Percentiles rank a stretch among this genome's conserved stretches.
Evolutionary conservation across 2,113 vertebrate genomes (phyloP).

Genomic region (Callopanchax toddi): DNA sequence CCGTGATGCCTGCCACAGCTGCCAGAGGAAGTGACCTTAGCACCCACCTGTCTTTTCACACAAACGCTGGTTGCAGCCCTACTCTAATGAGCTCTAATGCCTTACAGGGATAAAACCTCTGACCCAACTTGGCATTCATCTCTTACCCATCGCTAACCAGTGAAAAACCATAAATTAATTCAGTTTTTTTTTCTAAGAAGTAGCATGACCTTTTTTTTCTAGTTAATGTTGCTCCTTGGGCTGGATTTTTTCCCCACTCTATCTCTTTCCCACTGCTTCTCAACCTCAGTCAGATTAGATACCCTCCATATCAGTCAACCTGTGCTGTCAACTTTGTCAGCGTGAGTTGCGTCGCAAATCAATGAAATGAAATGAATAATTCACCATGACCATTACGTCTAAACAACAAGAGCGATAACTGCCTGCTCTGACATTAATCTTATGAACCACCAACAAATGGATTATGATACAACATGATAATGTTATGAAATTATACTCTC

Average conservation of each 20-base stretch:
- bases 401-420: conserved; percentile 74
- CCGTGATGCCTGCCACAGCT: conserved; percentile 64
- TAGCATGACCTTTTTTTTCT: background rate
- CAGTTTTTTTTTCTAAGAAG: background rate
- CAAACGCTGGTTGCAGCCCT: conserved; percentile 44
- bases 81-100: conserved; percentile 58
- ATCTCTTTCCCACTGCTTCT: conserved; percentile 20
- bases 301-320: conserved; percentile 64
- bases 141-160: conserved; percentile 14
- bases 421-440: conserved; percentile 69
- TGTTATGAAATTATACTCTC: conserved; percentile 70
- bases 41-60: conserved; percentile 71
- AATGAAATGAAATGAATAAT: conserved; percentile 75
- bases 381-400: conserved; percentile 70
- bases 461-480: conserved; percentile 76
- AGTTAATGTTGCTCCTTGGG: conserved; percentile 16
- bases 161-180: conserved; percentile 9
- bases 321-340: conserved; percentile 69
- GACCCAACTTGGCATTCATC: conserved; percentile 26
- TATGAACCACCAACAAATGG: conserved; percentile 69
- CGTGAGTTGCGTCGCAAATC: conserved; percentile 61
- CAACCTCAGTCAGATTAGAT: conserved; percentile 60
- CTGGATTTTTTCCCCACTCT: background rate
- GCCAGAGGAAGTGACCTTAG: conserved; percentile 75
- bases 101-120: conserved; percentile 47